Evolutionary conservation across 2,888 invertebrate genomes (phyloP).

Genomic region (Anthophora plumipes): DNA sequence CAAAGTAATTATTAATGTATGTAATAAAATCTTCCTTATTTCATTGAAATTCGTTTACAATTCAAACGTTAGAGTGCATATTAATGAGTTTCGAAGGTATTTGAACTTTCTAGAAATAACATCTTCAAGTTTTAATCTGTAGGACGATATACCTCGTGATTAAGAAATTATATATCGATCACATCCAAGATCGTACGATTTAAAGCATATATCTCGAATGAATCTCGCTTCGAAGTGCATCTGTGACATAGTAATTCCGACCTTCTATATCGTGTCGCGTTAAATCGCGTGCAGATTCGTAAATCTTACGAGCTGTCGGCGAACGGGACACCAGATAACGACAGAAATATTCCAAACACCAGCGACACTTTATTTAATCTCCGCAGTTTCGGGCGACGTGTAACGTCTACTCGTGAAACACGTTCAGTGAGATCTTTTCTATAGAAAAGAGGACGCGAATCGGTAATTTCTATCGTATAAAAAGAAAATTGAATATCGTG

Average conservation of each 20-base stretch:
- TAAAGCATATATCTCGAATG: background rate
- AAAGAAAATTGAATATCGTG: background rate
- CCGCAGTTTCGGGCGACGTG: slow-evolving; percentile 4
- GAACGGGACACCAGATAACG: slow-evolving; percentile 15
- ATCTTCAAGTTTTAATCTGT: too few species aligned
- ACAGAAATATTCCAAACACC: slow-evolving; percentile 42
- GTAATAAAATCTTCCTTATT: too few species aligned
- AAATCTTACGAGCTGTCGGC: slow-evolving; percentile 13
- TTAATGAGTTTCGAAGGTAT: too few species aligned
- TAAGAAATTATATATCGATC: background rate
- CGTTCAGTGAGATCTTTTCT: background rate
- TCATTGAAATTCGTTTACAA: too few species aligned
- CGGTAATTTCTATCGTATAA: background rate
- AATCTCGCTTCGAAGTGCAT: background rate
- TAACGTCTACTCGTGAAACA: background rate
- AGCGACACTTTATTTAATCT: slow-evolving; percentile 35
- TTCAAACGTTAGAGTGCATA: too few species aligned
- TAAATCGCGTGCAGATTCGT: slow-evolving; percentile 19
- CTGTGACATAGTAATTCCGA: background rate
- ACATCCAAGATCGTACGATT: background rate
- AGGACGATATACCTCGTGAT: background rate
- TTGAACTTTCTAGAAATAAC: too few species aligned
- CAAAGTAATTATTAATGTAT: too few species aligned
- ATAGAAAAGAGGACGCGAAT: too few species aligned
- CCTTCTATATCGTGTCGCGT: background rate